Evolutionary conservation across 1,140 invertebrate genomes (phyloP).

Genomic region (Thaumatotibia leucotreta): DNA sequence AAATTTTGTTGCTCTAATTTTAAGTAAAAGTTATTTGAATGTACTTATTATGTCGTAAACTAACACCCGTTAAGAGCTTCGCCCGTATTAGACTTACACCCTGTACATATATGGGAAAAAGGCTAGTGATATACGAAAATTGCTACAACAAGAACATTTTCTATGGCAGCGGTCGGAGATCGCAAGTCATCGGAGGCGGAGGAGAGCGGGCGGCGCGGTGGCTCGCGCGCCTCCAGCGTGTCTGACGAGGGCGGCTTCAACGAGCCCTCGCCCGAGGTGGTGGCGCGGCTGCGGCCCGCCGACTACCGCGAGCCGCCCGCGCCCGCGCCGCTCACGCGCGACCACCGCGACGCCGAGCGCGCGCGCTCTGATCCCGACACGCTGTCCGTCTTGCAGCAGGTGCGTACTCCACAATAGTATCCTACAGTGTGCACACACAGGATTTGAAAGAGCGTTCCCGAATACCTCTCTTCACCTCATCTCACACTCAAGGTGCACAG

Average conservation of each 20-base stretch:
- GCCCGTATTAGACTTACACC: no score
- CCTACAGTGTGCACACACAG: no score
- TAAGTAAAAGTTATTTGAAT: no score
- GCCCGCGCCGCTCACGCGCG: slow-evolving; percentile 46
- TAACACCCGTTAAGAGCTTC: no score
- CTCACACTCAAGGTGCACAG: no score
- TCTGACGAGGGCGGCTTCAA: slow-evolving; percentile 82
- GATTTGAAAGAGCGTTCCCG: no score
- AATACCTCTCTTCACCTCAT: no score
- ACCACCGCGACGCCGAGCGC: slow-evolving; percentile 57
- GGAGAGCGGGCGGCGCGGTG: slow-evolving; percentile 34
- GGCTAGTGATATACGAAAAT: not conserved
- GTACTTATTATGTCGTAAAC: no score
- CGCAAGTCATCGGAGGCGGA: slow-evolving; percentile 61
- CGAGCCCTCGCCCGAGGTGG: slow-evolving; percentile 80
- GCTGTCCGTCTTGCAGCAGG: slow-evolving; percentile 67
- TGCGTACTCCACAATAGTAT: slow-evolving; percentile 25
- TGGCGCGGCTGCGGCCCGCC: slow-evolving; percentile 77
- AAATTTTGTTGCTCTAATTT: no score
- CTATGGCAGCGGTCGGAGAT: slow-evolving; percentile 52
- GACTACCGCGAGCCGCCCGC: slow-evolving; percentile 55
- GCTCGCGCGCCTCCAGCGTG: slow-evolving; percentile 76
- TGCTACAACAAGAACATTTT: not conserved
- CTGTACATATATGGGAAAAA: not conserved
- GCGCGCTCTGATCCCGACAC: slow-evolving; percentile 70